Percentiles rank a stretch among this genome's conserved stretches.
Conservation (phyloP, 2,797 vertebrate species). For the Erithacus rubecula region DNA sequence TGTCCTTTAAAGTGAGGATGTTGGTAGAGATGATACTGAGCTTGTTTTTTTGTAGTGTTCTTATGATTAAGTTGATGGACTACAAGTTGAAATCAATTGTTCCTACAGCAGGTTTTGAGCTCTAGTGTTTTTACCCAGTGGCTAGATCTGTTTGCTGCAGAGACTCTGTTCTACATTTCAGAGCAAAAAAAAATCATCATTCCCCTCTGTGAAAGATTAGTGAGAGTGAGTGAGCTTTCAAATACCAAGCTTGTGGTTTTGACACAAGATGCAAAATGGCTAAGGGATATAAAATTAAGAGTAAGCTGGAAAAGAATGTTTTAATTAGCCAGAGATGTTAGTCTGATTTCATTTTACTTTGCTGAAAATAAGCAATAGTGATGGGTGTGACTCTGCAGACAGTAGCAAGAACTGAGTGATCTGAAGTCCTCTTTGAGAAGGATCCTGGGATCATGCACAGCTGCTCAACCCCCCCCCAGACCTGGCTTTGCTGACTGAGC, state of each 20-base stretch:
- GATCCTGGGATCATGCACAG: fast-evolving
- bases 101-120: background rate
- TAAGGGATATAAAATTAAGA: background rate
- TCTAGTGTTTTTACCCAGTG: background rate
- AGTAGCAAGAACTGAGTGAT: background rate
- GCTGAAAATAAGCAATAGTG: background rate
- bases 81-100: background rate
- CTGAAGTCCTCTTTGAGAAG: background rate
- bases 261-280: background rate
- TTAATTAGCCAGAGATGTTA: background rate
- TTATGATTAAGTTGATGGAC: background rate
- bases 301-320: background rate
- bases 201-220: background rate
- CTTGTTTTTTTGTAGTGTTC: background rate
- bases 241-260: background rate
- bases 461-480: background rate
- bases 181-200: background rate
- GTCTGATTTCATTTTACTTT: background rate
- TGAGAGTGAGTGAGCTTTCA: background rate
- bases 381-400: background rate
- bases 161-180: background rate
- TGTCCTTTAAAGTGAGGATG: background rate
- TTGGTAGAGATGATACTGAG: background rate
- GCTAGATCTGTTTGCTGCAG: background rate
- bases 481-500: background rate